Evolutionary conservation across 35 echinoderm and acorn worm species (phyloP).

Genomic region (Lytechinus variegatus): DNA sequence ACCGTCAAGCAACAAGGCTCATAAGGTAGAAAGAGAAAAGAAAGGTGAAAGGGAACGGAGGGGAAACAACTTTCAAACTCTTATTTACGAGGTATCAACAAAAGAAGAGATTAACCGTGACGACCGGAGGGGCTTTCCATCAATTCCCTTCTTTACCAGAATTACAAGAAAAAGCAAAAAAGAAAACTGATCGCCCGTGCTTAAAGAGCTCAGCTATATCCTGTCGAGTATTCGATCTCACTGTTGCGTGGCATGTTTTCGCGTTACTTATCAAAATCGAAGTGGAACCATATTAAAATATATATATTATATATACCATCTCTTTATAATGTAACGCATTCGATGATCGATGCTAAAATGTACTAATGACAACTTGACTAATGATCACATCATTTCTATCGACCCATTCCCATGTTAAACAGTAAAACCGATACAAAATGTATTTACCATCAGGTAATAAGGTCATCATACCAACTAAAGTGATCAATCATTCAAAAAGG

Average conservation of each 20-base stretch:
- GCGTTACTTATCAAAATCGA: neutral
- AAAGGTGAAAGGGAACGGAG: conserved; percentile 14
- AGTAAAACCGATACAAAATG: too few relatives aligned
- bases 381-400: neutral
- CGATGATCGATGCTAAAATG: neutral
- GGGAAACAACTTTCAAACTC: conserved; percentile 35
- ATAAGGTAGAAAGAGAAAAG: conserved; percentile 37
- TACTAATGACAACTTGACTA: too few relatives aligned
- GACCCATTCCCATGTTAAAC: neutral
- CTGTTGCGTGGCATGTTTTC: conserved; percentile 34
- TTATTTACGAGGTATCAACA: conserved; percentile 48
- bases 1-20: conserved; percentile 19
- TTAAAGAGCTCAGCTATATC: conserved; percentile 48
- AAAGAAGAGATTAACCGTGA: conserved; percentile 52
- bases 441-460: too few relatives aligned
- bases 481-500: too few relatives aligned
- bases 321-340: neutral
- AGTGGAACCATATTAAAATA: neutral
- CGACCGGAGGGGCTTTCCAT: conserved; percentile 36
- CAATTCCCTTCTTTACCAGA: conserved; percentile 35
- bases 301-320: neutral
- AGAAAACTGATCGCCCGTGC: conserved; percentile 44
- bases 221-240: conserved; percentile 42
- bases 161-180: conserved; percentile 53
- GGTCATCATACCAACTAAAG: too few relatives aligned